A percentile compares a stretch with the other conserved stretches of the same genome.
Evolutionary conservation across 2,888 invertebrate species (phyloP).

Genomic region (Plebejus melissa): DNA sequence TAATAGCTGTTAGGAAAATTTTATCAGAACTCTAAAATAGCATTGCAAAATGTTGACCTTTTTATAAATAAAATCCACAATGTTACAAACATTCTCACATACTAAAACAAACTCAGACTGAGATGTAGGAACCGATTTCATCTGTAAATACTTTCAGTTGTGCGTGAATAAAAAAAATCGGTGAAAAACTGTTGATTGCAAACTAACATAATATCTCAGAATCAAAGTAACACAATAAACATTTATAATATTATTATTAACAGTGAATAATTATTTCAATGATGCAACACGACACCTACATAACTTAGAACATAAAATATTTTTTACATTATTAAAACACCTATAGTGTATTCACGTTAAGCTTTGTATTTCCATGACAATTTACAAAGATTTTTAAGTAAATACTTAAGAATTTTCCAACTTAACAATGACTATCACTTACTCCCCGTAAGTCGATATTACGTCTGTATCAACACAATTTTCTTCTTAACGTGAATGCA

Average conservation of each 20-base stretch:
- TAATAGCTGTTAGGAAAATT: background rate
- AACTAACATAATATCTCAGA: conserved; percentile 5
- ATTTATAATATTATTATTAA: background rate
- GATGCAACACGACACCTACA: conserved; percentile 4
- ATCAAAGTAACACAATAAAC: conserved; percentile 1
- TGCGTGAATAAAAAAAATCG: conserved; percentile 22
- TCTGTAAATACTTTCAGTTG: conserved; percentile 12
- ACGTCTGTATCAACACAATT: background rate
- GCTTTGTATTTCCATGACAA: background rate
- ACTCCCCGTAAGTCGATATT: background rate
- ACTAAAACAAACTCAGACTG: background rate
- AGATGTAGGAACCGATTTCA: background rate
- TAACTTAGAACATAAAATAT: background rate
- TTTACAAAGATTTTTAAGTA: no score
- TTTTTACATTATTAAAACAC: background rate
- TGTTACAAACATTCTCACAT: background rate
- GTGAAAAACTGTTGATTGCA: background rate
- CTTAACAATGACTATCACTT: background rate
- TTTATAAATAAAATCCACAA: background rate
- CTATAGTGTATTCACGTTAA: background rate
- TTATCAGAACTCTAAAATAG: background rate
- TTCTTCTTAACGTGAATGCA: background rate
- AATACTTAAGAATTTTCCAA: background rate
- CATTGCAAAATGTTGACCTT: background rate
- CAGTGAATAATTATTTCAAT: conserved; percentile 4